Conservation (phyloP, 2,797 vertebrate genomes). For the Xenentodon cancila region DNA sequence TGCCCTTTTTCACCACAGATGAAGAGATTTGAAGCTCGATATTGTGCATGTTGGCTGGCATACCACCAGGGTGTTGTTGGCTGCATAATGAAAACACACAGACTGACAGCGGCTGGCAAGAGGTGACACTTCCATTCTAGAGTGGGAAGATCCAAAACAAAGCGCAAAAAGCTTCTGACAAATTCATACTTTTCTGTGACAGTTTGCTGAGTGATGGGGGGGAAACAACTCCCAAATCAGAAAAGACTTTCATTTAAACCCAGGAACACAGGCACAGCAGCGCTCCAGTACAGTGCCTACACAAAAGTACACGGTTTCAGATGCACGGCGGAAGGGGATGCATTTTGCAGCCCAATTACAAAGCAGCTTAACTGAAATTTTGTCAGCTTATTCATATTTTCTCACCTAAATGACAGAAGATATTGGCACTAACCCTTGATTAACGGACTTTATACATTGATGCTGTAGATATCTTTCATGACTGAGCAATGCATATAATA, state of each 20-base stretch:
- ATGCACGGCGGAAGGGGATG: constrained; percentile 40
- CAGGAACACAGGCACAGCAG: constrained; percentile 50
- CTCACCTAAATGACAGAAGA: constrained; percentile 32
- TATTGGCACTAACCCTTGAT: constrained; percentile 29
- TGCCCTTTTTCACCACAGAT: constrained; percentile 76
- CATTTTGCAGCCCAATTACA: constrained; percentile 51
- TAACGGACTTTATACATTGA: constrained; percentile 16
- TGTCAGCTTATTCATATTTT: constrained; percentile 34
- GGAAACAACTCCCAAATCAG: constrained; percentile 63
- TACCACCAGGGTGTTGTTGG: constrained; percentile 74
- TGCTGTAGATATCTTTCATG: constrained; percentile 13
- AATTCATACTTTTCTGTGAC: constrained; percentile 73
- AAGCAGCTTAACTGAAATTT: constrained; percentile 55
- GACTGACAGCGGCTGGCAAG: constrained; percentile 78
- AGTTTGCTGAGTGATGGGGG: constrained; percentile 68
- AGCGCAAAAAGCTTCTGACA: constrained; percentile 74
- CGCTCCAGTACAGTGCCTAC: constrained; percentile 45
- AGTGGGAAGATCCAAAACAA: constrained; percentile 77
- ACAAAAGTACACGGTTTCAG: constrained; percentile 47
- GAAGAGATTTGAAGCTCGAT: constrained; percentile 76
- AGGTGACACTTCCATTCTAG: constrained; percentile 75
- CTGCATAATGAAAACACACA: constrained; percentile 80
- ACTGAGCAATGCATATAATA: constrained; percentile 2
- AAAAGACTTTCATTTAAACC: constrained; percentile 61
- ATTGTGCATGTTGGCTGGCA: constrained; percentile 72